Percentiles rank a stretch among this genome's conserved stretches.
Evolutionary conservation across 2,888 invertebrate genomes (phyloP).

Genomic region (Andrena flavipes): DNA sequence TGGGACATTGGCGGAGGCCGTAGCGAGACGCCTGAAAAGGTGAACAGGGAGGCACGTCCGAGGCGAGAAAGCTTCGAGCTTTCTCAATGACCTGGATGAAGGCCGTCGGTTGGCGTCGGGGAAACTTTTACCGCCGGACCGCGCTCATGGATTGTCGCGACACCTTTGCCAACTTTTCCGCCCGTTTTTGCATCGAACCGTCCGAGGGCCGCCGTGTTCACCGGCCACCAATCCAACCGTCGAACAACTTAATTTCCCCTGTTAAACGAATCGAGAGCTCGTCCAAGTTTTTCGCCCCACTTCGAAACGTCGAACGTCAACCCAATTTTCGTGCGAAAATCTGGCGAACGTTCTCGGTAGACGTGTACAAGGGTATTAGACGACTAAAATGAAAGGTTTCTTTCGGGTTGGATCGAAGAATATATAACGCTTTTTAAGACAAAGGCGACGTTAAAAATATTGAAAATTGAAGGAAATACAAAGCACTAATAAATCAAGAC

Average conservation of each 20-base stretch:
- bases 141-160: conserved; percentile 44
- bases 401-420: no score
- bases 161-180: conserved; percentile 62
- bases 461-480: no score
- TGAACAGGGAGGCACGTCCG: conserved; percentile 29
- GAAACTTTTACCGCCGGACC: conserved; percentile 42
- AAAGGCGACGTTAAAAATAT: no score
- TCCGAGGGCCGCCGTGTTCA: background rate
- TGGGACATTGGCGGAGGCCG: background rate
- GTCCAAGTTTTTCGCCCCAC: background rate
- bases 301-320: background rate
- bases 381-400: no score
- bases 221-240: conserved; percentile 17
- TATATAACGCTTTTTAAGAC: no score
- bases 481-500: no score
- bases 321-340: background rate
- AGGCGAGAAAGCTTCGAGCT: conserved; percentile 51
- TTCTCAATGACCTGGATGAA: conserved; percentile 56
- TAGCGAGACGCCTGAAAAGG: conserved; percentile 40
- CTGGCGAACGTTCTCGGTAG: background rate
- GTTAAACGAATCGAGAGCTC: conserved; percentile 22
- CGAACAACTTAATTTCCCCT: conserved; percentile 30
- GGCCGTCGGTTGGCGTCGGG: conserved; percentile 35
- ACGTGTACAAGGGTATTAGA: background rate
- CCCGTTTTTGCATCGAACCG: conserved; percentile 3